Evolutionary conservation across 2,888 invertebrate species (phyloP).

Genomic region (Pollenia amentaria): DNA sequence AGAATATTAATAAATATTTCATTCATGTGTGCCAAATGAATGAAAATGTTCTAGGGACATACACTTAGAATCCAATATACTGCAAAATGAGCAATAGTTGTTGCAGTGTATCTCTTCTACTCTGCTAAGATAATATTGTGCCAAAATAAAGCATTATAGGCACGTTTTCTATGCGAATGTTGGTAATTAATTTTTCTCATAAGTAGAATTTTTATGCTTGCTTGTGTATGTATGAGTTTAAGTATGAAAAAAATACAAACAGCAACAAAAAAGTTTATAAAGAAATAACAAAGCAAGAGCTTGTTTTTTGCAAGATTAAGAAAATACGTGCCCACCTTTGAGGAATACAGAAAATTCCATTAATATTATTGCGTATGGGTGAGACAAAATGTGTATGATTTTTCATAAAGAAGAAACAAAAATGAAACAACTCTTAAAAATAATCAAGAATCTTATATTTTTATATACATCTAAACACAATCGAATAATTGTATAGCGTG

Average conservation of each 20-base stretch:
- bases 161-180: conserved; percentile 78
- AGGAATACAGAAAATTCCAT: conserved; percentile 40
- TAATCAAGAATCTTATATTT: conserved; percentile 59
- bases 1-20: conserved; percentile 50
- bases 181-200: conserved; percentile 80
- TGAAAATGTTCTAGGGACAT: neutral
- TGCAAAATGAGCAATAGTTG: neutral
- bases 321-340: conserved; percentile 65
- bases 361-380: conserved; percentile 20
- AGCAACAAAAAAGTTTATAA: conserved; percentile 9
- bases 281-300: conserved; percentile 38
- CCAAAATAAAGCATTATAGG: conserved; percentile 78
- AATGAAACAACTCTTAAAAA: conserved; percentile 60
- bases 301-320: conserved; percentile 39
- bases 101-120: conserved; percentile 5
- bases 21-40: neutral
- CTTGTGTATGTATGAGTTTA: conserved; percentile 1
- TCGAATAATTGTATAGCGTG: no score
- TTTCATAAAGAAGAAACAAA: conserved; percentile 13
- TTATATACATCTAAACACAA: neutral
- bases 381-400: neutral
- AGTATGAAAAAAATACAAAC: neutral
- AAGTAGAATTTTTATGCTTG: conserved; percentile 41
- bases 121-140: conserved; percentile 62
- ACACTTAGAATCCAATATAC: neutral